Percentiles rank a stretch among this genome's conserved stretches.
phyloP scores from a whole-genome alignment of 2,113 vertebrate genomes.

The Elachura formosa region DNA sequence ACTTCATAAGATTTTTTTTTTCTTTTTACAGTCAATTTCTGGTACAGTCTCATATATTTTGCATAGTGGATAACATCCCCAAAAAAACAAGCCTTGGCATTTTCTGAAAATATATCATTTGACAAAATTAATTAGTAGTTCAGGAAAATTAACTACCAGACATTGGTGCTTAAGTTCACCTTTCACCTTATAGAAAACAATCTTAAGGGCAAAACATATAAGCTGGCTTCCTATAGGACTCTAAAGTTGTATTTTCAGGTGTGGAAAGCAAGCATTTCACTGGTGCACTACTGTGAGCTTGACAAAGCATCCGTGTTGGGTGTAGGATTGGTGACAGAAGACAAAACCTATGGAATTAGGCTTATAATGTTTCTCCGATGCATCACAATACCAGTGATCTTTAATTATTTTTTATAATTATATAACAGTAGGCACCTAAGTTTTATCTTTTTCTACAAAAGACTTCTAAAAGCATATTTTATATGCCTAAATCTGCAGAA shows the following conservation, averaged over 20 bases:
- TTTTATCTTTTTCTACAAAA: neutral
- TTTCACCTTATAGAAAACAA: neutral
- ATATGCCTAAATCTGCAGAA: neutral
- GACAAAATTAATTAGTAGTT: neutral
- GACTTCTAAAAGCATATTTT: neutral
- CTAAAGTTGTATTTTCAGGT: neutral
- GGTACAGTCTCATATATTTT: neutral
- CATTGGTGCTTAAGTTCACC: neutral
- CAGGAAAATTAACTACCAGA: neutral
- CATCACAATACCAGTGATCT: neutral
- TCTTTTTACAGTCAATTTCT: neutral
- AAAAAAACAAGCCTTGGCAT: neutral
- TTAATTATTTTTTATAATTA: neutral
- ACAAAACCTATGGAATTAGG: neutral
- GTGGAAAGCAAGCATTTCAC: neutral
- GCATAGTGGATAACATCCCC: no score
- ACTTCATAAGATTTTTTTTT: neutral
- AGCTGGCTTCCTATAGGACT: neutral
- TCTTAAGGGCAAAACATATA: neutral
- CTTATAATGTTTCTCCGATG: neutral
- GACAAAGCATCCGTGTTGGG: accelerated
- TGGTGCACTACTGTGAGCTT: accelerated
- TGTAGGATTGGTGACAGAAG: neutral
- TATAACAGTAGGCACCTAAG: accelerated
- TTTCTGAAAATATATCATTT: neutral